Base-by-base conservation (phyloP, 2,888 invertebrate genomes). In the Archips xylosteana region DNA sequence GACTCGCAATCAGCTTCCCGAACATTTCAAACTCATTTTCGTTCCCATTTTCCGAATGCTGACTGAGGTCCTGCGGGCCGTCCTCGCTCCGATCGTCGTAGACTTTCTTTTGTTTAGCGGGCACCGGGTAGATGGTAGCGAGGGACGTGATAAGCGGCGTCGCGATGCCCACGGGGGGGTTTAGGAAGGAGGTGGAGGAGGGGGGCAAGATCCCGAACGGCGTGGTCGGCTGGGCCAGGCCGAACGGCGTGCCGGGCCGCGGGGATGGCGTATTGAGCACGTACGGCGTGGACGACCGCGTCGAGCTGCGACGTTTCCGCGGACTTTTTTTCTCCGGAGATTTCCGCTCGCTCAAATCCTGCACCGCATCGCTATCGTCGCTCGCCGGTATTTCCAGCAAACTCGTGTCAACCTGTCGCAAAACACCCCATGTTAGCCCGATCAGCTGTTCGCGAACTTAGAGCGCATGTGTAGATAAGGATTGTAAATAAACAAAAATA, bases 1-100 rank as follows among this genome's bases (percentile, higher is more conserved):
- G 94, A 80, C 93, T 94, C 39, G 94, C 92, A 74, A 94, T 94
- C 78, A 94, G 80, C 82, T 94, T 94, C 51, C 92, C 94, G 76
- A 94, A 94, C 94, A 94, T 94, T 81, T 94, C 94, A 65, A 94
- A 94, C 81, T 94, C 94, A 76, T 94, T 94, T 77, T 94, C 94
- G 77, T 91, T 93, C 45, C 89, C 92, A 76, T 86, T 89, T 77
- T 94, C 94, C 32, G 92, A 88, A 83, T 92, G 92, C 82, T 94
- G 94, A 79, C 93, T 94, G 78, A 94, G 81, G 81, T 94, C 94
- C 79, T 94, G 94, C 34, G 94, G 92, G 68, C 88, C 80, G 76
- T 94, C 92, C 15, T 87, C 87, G 77, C 86, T 87, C 36, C 86
- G 81, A 23, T 88, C 87, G 73, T 91, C 91, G 69, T 82, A 86